Base-by-base conservation (phyloP, 2,113 vertebrate genomes). In the Pachyramphus minor region DNA sequence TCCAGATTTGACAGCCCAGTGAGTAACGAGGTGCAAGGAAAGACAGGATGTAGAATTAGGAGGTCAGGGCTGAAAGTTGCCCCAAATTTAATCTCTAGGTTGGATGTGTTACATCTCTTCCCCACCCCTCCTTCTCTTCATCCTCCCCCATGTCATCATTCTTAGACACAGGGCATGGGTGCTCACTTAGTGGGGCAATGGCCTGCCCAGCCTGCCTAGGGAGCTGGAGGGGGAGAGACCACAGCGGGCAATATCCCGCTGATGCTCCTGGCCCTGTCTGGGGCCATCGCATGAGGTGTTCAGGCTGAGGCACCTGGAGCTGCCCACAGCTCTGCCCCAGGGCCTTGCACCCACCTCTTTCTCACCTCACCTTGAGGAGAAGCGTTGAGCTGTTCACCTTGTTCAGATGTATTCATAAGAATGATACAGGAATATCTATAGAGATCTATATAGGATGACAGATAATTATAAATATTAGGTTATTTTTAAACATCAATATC, bases 1-100 rank as follows among this genome's bases (percentile, higher is more conserved):
- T 85, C 88, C 49, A 41, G 71, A 16, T 86, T 83, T 39, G 75
- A 93, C 95, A 96, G 92, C 59, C 39, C 64, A 39, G 50, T 96
- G 95, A 97, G 60, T 95, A 96, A 97, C 24, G 82, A 96, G 67
- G 94, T 94, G 86, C 74, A 68, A 89, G 50, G 56, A 75, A 95
- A 80, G 82, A 83, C 59, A 93, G 91, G 95, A 90, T 92, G 79
- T 77, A 78, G 82, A 95, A 79, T 94, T 90, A 90, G 88, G 49
- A 96, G 90, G 93, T 92, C 94, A 93, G 90, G 58, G 64, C 79
- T 86, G 79, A 90, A 92, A 83, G 79, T 78, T 89, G 64, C 47
- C 83, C 90, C 83, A 84, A 0, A 86, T 95, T 86, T 89, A 60
- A 90, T 94, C 92, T 92, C 68, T 64, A 42, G 52, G 24, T 30